Percentiles rank a stretch among this genome's conserved stretches.
Conservation (phyloP, 2,113 vertebrate species). For the Suricata suricatta region DNA sequence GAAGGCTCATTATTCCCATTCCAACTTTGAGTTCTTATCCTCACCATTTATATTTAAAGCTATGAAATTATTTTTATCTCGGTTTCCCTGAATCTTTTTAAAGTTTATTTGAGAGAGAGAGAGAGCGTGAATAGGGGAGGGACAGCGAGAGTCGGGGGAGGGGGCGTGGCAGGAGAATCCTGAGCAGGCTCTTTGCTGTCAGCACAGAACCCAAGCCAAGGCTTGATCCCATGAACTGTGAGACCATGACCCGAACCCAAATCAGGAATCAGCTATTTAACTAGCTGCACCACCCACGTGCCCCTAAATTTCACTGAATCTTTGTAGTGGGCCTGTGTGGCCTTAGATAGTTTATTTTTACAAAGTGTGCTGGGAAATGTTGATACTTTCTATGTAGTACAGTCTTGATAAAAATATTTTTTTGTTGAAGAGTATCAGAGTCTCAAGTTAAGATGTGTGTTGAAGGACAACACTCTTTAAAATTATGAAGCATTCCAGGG, state of each 20-base stretch:
- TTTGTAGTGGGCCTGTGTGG: neutral
- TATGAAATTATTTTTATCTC: neutral
- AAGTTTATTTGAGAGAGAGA: too few species aligned
- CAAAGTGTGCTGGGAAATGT: neutral
- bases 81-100: neutral
- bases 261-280: too few species aligned
- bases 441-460: neutral
- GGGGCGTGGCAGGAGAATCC: too few species aligned
- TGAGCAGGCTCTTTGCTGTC: too few species aligned
- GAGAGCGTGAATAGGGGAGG: too few species aligned
- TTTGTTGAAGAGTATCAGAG: neutral
- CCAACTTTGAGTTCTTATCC: slow-evolving; percentile 8
- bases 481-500: neutral
- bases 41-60: slow-evolving; percentile 50
- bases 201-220: too few species aligned
- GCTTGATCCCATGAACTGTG: too few species aligned
- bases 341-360: neutral
- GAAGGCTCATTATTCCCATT: neutral
- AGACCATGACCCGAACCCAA: too few species aligned
- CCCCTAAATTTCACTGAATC: neutral
- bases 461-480: neutral
- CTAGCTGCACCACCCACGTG: too few species aligned
- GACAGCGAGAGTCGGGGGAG: too few species aligned
- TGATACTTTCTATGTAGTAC: neutral
- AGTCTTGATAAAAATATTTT: neutral